These are phyloP conservation scores for Mactromeris polynyma DNA, from an alignment of 2,888 invertebrate genomes.

Conservation along the genomic window DNA sequence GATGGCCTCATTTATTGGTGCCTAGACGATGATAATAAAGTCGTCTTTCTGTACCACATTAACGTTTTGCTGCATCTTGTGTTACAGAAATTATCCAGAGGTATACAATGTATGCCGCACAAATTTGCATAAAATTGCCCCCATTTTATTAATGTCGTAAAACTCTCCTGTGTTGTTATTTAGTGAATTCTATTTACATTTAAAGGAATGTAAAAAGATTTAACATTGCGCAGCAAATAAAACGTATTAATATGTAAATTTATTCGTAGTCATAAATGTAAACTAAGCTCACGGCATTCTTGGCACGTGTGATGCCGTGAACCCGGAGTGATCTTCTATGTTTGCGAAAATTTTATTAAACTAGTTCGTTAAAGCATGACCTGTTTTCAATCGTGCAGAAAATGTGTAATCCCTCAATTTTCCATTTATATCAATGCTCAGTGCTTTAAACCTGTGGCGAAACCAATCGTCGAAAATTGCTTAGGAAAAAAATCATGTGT, in stretches of 20 bases:
- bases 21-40: no score
- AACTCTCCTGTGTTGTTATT: neutral
- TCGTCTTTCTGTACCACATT: no score
- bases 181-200: constrained; percentile 17
- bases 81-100: neutral
- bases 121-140: constrained; percentile 18
- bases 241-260: constrained; percentile 37
- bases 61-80: neutral
- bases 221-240: constrained; percentile 25
- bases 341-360: constrained; percentile 23
- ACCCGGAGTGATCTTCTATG: constrained; percentile 24
- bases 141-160: neutral
- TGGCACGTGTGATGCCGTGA: constrained; percentile 35
- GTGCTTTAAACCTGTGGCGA: neutral
- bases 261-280: constrained; percentile 17
- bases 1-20: no score
- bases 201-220: constrained; percentile 2
- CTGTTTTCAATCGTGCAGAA: constrained; percentile 19
- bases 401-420: constrained; percentile 29
- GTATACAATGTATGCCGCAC: neutral
- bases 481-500: neutral
- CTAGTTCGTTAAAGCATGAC: constrained; percentile 38
- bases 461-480: constrained; percentile 12
- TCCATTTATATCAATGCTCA: neutral
- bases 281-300: constrained; percentile 33